These are phyloP conservation scores for Heliconius charithonia DNA, from an alignment of 2,888 invertebrate genomes.

Conservation along the genomic window DNA sequence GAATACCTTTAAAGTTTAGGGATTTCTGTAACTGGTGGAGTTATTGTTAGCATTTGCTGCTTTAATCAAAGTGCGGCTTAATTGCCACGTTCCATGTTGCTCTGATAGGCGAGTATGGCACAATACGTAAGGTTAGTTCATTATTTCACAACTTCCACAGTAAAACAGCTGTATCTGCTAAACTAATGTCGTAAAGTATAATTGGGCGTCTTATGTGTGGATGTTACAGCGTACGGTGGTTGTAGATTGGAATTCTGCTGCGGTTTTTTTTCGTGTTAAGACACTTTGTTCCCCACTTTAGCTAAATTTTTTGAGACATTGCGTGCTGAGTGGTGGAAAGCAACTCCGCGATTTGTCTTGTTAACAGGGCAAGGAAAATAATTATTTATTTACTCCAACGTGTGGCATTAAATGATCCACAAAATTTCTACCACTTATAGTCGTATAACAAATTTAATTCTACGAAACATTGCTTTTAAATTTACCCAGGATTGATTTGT, in stretches of 20 bases:
- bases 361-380: not conserved
- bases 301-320: not conserved
- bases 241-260: not conserved
- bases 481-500: not conserved
- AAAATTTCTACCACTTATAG: too few relatives aligned
- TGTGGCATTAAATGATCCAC: not conserved
- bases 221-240: not conserved
- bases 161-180: slow-evolving; percentile 7
- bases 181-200: slow-evolving; percentile 9
- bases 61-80: slow-evolving; percentile 34
- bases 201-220: not conserved
- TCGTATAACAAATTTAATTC: not conserved
- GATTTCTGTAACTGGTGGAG: slow-evolving; percentile 26
- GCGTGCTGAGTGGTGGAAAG: not conserved
- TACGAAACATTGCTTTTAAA: slow-evolving; percentile 9
- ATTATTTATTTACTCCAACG: not conserved
- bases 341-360: not conserved
- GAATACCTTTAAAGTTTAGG: slow-evolving; percentile 32
- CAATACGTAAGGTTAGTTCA: slow-evolving; percentile 12
- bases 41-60: slow-evolving; percentile 33
- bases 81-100: slow-evolving; percentile 37
- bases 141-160: slow-evolving; percentile 12
- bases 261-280: too few relatives aligned
- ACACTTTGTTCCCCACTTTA: not conserved
- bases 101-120: slow-evolving; percentile 29